Evolutionary conservation across 1,140 invertebrate genomes (phyloP), one percentile per base, ranked within the genome.

Genomic region (Formica exsecta): DNA sequence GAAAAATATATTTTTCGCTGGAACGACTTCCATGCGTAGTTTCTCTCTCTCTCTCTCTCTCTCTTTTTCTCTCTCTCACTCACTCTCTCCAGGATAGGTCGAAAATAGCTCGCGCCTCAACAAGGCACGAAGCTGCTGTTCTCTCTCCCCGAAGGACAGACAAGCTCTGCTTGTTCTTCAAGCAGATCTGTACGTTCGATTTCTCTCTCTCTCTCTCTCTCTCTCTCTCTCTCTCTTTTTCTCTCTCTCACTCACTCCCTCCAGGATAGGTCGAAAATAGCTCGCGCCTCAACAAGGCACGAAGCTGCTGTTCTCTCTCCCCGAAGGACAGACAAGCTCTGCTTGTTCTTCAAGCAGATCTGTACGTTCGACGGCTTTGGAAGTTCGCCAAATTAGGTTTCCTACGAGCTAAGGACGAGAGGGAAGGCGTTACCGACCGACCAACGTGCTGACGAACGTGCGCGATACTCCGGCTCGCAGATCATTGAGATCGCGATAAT

Each of bases 401-500:
- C 75, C 77, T 36, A 75, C 51, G 80, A 62, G 8, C 36, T 19
- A 36, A 22, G 36, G 22, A 38, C 19, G 51, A 51, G 7, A 19
- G n/a, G 16, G 16, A 73, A 7, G 38, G 48, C 22, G 57, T 16
- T 1, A 36, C 65, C 5, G 19, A 19, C 22, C 38, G 9, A 32
- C 16, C 25, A 19, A 38, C 22, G 22, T 22, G 22, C 22, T 16
- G 38, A 32, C 29, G 22, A 11, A 41, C 54, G 44, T 32, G 61
- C 54, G 36, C 44, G 70, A 84, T 76, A 75, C 57, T 22, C 19
- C 19, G 38, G 25, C 25, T 66, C 57, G 11, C 38, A 44, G 87
- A 76, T 89, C 84, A 89, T 89, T 86, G 86, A 71, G 76, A 86
- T 89, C 65, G 65, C 19, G 87, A 89, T 89, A 89, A 89, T 89